Percentiles rank a stretch among this genome's conserved stretches.
These are phyloP conservation scores for Toxotes lorentzi DNA, from an alignment of 2,797 vertebrate genomes.

Conservation along the genomic window DNA sequence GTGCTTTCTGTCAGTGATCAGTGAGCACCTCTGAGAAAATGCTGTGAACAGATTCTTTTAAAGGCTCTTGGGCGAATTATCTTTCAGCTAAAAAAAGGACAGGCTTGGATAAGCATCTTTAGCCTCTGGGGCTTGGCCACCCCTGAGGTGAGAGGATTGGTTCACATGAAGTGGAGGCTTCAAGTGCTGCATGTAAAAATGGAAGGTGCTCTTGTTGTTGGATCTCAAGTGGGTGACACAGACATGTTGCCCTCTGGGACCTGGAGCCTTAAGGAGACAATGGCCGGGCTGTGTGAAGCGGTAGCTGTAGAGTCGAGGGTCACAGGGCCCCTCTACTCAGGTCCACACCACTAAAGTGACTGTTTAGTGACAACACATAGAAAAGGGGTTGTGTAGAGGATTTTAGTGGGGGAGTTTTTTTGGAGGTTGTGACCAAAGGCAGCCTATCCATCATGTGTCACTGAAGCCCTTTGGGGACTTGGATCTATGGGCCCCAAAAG, in stretches of 20 bases:
- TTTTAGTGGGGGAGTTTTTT: conserved; percentile 51
- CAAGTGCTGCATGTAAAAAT: conserved; percentile 86
- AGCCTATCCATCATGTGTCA: conserved; percentile 81
- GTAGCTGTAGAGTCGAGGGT: conserved; percentile 72
- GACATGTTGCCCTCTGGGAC: conserved; percentile 78
- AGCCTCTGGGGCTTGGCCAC: conserved; percentile 74
- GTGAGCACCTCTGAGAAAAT: conserved; percentile 70
- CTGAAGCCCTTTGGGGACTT: conserved; percentile 59
- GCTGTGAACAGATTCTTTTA: conserved; percentile 74
- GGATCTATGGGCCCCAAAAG: conserved; percentile 42
- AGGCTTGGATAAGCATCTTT: conserved; percentile 83
- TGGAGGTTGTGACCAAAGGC: conserved; percentile 69
- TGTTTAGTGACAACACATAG: conserved; percentile 83
- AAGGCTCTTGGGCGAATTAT: conserved; percentile 79
- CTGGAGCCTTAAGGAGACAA: conserved; percentile 75
- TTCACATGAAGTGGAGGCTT: conserved; percentile 79
- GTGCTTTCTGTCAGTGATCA: conserved; percentile 75
- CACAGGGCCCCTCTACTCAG: conserved; percentile 76
- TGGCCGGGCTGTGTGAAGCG: conserved; percentile 75
- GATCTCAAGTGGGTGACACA: conserved; percentile 84
- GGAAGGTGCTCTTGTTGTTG: conserved; percentile 84
- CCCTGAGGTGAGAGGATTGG: conserved; percentile 82
- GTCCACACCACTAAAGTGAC: conserved; percentile 74
- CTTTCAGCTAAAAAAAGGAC: conserved; percentile 83
- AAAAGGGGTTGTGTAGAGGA: conserved; percentile 66